These are phyloP conservation scores for Rhynchomys soricoides DNA, from an alignment of 2,113 vertebrate genomes.

Conservation along the genomic window DNA sequence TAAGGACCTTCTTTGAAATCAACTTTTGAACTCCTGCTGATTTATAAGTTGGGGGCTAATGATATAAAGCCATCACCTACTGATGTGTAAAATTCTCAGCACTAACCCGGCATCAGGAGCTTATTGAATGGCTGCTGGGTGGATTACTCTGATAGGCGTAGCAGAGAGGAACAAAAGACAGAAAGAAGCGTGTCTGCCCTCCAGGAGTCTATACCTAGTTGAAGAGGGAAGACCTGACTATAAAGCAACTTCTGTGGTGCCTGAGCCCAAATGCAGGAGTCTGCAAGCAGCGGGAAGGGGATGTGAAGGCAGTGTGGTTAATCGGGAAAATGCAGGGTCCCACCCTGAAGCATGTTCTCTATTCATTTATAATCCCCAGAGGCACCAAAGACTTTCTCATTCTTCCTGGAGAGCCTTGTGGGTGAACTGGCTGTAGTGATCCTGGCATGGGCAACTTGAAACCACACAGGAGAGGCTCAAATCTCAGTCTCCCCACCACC, in stretches of 20 bases:
- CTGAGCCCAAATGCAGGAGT: background rate
- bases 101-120: background rate
- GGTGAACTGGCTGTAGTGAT: constrained; percentile 23
- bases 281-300: background rate
- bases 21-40: constrained; percentile 46
- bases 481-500: no score
- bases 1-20: constrained; percentile 53
- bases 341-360: background rate
- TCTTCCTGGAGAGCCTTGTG: constrained; percentile 36
- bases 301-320: background rate
- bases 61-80: constrained; percentile 57
- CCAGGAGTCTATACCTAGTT: background rate
- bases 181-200: constrained; percentile 30
- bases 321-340: constrained; percentile 40
- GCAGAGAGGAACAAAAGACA: constrained; percentile 57
- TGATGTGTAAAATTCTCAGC: constrained; percentile 61
- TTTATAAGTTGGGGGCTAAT: constrained; percentile 54
- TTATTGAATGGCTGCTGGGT: constrained; percentile 50
- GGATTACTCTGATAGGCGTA: constrained; percentile 51
- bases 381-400: background rate
- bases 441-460: constrained; percentile 47
- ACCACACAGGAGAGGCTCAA: constrained; percentile 59
- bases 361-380: background rate
- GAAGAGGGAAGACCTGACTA: background rate
- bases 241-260: background rate